Base-by-base conservation (phyloP, 2,888 invertebrate species). In the Drosophila pseudotakahashii region DNA sequence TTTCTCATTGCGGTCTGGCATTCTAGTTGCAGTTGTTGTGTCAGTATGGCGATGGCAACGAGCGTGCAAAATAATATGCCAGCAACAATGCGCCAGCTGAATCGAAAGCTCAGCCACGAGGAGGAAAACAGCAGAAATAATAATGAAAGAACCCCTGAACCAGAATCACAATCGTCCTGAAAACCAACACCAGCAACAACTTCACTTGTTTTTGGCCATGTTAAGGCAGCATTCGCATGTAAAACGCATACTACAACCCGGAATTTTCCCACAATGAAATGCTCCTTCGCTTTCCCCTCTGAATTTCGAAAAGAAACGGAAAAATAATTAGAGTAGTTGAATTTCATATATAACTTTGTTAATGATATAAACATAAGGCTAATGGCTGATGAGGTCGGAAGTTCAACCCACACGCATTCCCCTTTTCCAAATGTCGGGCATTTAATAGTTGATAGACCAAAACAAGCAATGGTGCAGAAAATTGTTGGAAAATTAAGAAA, bases 51-150 rank as follows among this genome's bases (percentile, higher is more conserved):
- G 67, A 79, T 69, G 71, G 68, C 75, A 84, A 86, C 84, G 59
- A 85, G 87, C 75, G 81, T 86, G 86, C 86, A 86, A 84, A 88
- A 84, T 83, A 85, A 85, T 88, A 82, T 82, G 85, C 73, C 85
- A 78, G 70, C 81, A 82, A 82, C 88, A 87, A 84, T 84, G 69
- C 64, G 68, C 76, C 76, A 71, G 69, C 71, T 79, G 66, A 64
- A 86, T 74, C 75, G 75, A 79, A 77, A 75, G 83, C 78, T 80
- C 51, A 58, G 61, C 16, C 37, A 52, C 36, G 36, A 16, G 13
- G 11, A n/a, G 42, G 45, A 62, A 48, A 67, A 67, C 42, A 58
- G 55, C 32, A 36, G 64, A 72, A 75, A 83, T 83, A 83, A 83
- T 83, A 81, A 81, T 76, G 69, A 71, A 58, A 44, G 74, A 51